phyloP scores from a whole-genome alignment of 2,888 invertebrate species.

The Synanthedon formicaeformis region DNA sequence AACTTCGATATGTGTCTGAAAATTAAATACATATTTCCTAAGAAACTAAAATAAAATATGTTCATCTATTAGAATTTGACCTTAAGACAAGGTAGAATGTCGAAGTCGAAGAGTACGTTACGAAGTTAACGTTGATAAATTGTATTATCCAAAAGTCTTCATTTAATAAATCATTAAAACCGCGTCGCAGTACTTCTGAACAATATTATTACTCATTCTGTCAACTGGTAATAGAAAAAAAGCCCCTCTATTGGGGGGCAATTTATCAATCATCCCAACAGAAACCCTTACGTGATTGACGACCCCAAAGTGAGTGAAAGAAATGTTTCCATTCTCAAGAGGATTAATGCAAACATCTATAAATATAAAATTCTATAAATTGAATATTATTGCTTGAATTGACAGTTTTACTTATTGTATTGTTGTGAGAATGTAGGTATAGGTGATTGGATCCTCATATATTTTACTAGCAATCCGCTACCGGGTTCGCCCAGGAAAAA shows the following conservation, averaged over 20 bases:
- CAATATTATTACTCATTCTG: constrained; percentile 13
- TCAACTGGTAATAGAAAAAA: constrained; percentile 14
- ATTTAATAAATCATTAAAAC: background rate
- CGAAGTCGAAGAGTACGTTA: background rate
- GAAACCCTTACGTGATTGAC: constrained; percentile 16
- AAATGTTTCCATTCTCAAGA: constrained; percentile 5
- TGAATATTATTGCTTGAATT: too few species aligned
- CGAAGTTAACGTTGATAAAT: background rate
- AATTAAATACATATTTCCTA: too few species aligned
- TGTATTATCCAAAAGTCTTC: background rate
- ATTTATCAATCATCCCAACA: constrained; percentile 34
- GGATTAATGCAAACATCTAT: background rate
- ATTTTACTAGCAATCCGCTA: too few species aligned
- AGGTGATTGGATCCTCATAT: too few species aligned
- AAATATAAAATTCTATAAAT: too few species aligned
- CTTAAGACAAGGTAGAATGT: too few species aligned
- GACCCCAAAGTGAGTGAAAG: constrained; percentile 6
- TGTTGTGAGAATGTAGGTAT: too few species aligned
- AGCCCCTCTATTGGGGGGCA: constrained; percentile 16
- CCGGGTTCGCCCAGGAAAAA: too few species aligned
- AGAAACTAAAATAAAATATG: too few species aligned
- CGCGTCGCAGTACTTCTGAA: background rate
- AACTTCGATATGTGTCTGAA: too few species aligned
- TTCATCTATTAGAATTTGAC: too few species aligned
- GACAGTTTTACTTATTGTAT: too few species aligned